phyloP scores from a whole-genome alignment of 1,140 invertebrate genomes.

The Argopecten irradians region DNA sequence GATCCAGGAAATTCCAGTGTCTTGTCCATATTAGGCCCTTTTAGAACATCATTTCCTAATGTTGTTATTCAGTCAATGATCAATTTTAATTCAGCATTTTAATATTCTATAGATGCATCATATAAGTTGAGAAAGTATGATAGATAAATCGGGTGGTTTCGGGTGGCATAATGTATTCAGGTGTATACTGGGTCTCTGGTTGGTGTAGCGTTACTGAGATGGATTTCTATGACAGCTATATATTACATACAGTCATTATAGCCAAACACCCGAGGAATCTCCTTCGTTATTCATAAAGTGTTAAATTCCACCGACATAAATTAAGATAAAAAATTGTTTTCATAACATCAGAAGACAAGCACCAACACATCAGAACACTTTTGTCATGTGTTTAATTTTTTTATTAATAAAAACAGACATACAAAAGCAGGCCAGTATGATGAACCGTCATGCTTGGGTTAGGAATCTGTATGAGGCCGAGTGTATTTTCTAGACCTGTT shows the following conservation, averaged over 20 bases:
- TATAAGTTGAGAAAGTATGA: background rate
- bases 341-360: background rate
- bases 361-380: background rate
- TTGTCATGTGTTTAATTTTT: background rate
- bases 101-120: background rate
- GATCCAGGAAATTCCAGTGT: background rate
- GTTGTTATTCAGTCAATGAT: background rate
- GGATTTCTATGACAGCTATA: background rate
- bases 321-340: slow-evolving; percentile 6
- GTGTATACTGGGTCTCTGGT: background rate
- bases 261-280: background rate
- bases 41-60: background rate
- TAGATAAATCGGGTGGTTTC: background rate
- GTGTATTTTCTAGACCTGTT: background rate
- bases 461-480: background rate
- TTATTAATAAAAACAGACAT: background rate
- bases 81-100: background rate
- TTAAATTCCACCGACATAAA: background rate
- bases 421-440: background rate
- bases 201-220: background rate
- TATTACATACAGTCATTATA: background rate
- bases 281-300: background rate
- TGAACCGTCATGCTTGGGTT: background rate
- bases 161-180: background rate
- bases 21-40: background rate